These are phyloP conservation scores for Heterotis niloticus DNA, from an alignment of 2,113 vertebrate genomes.

Conservation along the genomic window DNA sequence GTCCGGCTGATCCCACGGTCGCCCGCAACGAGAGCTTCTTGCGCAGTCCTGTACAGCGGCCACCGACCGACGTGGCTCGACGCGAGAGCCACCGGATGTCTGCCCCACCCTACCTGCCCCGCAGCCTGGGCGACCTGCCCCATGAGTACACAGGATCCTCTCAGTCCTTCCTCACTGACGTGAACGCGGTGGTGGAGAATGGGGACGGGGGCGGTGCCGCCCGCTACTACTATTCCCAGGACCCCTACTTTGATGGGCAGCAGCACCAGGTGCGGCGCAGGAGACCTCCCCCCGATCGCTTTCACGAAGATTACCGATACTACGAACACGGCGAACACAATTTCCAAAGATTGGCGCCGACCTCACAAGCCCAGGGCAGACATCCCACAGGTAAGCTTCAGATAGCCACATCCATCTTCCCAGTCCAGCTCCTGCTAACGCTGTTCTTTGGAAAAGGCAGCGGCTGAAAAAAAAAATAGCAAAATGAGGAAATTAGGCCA, in stretches of 20 bases:
- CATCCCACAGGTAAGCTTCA: conserved; percentile 73
- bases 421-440: not conserved
- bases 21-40: conserved; percentile 86
- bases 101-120: conserved; percentile 80
- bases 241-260: conserved; percentile 77
- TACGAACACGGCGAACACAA: conserved; percentile 83
- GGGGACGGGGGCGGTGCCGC: conserved; percentile 67
- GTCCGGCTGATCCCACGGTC: conserved; percentile 67
- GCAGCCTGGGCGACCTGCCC: conserved; percentile 79
- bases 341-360: conserved; percentile 76
- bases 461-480: too few species aligned
- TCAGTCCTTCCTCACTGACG: conserved; percentile 81
- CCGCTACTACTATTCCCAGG: conserved; percentile 74
- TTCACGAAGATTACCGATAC: conserved; percentile 85
- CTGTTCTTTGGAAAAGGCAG: too few species aligned
- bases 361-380: conserved; percentile 76
- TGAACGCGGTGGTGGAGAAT: conserved; percentile 74
- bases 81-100: conserved; percentile 90
- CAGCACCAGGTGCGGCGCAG: conserved; percentile 65
- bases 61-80: conserved; percentile 79
- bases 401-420: not conserved
- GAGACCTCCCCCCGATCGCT: conserved; percentile 69
- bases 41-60: conserved; percentile 71
- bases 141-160: conserved; percentile 82
- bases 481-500: too few species aligned